Evolutionary conservation across 2,888 invertebrate genomes (phyloP), one percentile per base, ranked within the genome.

Genomic region (Microchrysa polita): DNA sequence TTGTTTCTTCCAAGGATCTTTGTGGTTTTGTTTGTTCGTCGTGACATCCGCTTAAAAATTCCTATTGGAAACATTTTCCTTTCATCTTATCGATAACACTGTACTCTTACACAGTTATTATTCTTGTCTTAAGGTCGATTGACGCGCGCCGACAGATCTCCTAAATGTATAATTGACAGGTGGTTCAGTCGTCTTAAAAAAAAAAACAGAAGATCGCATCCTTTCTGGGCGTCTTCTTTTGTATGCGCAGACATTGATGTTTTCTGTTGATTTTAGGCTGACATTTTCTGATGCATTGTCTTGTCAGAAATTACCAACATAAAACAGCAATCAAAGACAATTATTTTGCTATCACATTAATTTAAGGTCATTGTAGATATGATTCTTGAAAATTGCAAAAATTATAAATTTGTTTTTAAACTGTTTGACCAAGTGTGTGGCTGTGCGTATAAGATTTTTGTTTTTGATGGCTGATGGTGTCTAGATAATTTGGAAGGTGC

Each of bases 401-500:
- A 9, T 52, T 52, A 10, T 14, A 52, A 52, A 52, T 14, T 52
- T 14, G 16, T 52, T 52, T 16, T 52, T 16, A 10, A 55, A 10
- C 22, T 16, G 16, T 16, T 12, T 7, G 22, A n/a, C n/a, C n/a
- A 5, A 55, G 18, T 55, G 16, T 55, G 4, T 20, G 55, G 22
- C 16, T 10, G 20, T 20, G 18, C 16, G 22, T 55, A n/a, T n/a
- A n/a, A n/a, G n/a, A n/a, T n/a, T n/a, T n/a, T 42, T 40, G 23
- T 18, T 63, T 2, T 40, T 42, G 42, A 7, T 34, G 27, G 27
- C 27, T 34, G n/a, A n/a, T n/a, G n/a, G 27, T 34, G 27, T 34
- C 27, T 34, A 34, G 27, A 42, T 16, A 27, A 10, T 60, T 23
- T 60, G 60, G 34, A 60, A 34, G 23, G 61, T 63, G 40, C 61